A percentile compares a stretch with the other conserved stretches of the same genome.
Conservation (phyloP, 2,113 vertebrate species). For the Gasterosteus nipponicus region DNA sequence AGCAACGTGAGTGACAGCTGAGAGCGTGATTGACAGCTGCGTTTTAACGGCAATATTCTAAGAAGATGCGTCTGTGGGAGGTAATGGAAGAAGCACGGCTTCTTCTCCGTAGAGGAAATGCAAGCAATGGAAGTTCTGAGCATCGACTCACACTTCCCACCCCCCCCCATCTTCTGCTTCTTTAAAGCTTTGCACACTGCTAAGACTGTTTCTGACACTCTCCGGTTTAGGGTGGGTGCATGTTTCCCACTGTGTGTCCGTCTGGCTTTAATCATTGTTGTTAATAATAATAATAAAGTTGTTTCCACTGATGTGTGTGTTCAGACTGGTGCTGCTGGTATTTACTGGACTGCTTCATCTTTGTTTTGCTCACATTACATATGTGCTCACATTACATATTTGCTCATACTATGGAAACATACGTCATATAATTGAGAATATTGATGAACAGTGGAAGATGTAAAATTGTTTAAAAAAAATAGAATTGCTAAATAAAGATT, state of each 20-base stretch:
- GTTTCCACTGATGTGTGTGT: constrained; percentile 43
- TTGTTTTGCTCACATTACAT: neutral
- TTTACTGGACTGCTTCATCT: neutral
- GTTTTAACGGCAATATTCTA: constrained; percentile 38
- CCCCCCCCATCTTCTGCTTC: neutral
- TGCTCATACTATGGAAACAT: no score
- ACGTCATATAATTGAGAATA: no score
- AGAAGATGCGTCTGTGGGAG: constrained; percentile 4
- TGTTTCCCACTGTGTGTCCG: constrained; percentile 25
- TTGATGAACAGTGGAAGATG: neutral
- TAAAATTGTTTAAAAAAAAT: neutral
- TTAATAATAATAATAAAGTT: constrained; percentile 44
- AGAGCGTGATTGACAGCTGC: neutral
- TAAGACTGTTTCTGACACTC: constrained; percentile 44
- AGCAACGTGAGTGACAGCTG: neutral
- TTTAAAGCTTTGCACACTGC: constrained; percentile 53
- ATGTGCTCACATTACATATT: no score
- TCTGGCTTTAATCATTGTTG: constrained; percentile 1
- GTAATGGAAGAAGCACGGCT: neutral
- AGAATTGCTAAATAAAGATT: neutral
- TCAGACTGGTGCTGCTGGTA: neutral
- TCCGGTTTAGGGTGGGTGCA: neutral
- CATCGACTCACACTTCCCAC: neutral
- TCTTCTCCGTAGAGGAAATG: neutral
- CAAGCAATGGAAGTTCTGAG: neutral